phyloP scores from a whole-genome alignment of 2,113 vertebrate genomes.

The Nycticryphes semicollaris region DNA sequence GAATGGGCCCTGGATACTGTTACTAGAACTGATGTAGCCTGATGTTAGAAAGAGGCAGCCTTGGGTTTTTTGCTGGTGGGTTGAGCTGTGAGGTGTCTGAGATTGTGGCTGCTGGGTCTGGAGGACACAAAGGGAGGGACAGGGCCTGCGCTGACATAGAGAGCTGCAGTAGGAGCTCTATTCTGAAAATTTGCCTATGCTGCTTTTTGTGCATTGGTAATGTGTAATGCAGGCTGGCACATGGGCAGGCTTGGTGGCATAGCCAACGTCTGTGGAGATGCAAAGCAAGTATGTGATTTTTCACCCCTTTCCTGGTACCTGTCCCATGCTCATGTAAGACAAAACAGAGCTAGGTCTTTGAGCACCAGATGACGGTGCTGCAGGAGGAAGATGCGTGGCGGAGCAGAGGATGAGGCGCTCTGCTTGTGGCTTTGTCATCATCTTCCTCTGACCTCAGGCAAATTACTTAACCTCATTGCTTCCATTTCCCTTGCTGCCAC shows the following conservation, averaged over 20 bases:
- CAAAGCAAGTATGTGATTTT: background rate
- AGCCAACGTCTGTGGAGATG: background rate
- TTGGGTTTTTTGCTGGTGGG: background rate
- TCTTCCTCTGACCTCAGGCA: conserved; percentile 34
- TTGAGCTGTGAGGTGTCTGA: background rate
- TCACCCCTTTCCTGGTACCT: background rate
- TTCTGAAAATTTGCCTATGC: rapidly evolving
- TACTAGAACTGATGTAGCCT: background rate
- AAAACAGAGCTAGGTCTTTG: background rate
- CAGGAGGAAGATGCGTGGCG: background rate
- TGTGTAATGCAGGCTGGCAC: background rate
- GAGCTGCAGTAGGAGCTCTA: background rate
- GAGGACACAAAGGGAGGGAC: background rate
- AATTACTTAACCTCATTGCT: conserved; percentile 47
- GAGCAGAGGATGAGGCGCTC: background rate
- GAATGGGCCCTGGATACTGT: background rate
- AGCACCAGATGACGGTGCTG: background rate
- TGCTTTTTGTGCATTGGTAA: background rate
- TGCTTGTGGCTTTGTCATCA: conserved; percentile 13
- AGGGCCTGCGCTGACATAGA: background rate
- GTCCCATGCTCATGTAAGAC: background rate
- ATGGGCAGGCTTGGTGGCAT: rapidly evolving
- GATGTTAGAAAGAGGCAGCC: background rate
- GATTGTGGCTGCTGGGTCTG: background rate
- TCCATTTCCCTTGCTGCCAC: conserved; percentile 47